These are phyloP conservation scores for Drosophila affinis DNA, from an alignment of 2,888 invertebrate species.

Conservation along the genomic window DNA sequence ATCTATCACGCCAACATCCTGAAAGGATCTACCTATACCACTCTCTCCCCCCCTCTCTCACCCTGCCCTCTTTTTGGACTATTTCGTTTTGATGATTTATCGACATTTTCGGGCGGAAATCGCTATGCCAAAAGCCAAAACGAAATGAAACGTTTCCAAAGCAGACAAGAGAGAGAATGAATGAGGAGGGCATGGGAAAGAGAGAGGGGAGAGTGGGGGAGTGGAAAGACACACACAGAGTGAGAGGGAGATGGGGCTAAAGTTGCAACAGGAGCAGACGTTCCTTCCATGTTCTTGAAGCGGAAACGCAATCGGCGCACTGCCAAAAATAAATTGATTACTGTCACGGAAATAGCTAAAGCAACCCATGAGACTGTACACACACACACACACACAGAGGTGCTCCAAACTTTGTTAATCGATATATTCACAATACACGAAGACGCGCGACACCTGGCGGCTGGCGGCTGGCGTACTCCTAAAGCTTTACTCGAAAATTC, in stretches of 20 bases:
- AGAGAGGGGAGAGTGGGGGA: not conserved
- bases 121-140: constrained; percentile 68
- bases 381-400: constrained; percentile 23
- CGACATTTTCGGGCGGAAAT: constrained; percentile 75
- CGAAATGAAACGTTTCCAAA: constrained; percentile 55
- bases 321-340: constrained; percentile 84
- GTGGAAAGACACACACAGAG: not conserved
- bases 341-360: constrained; percentile 83
- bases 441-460: constrained; percentile 11
- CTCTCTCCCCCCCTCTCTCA: not conserved
- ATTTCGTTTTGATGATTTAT: constrained; percentile 66
- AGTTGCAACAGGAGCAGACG: constrained; percentile 50
- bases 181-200: no score
- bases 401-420: constrained; percentile 66
- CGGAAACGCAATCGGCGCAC: constrained; percentile 79
- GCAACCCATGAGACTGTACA: constrained; percentile 2
- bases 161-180: constrained; percentile 28
- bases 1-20: constrained; percentile 71
- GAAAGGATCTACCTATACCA: constrained; percentile 37
- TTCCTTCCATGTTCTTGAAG: constrained; percentile 51
- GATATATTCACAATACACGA: constrained; percentile 48
- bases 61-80: constrained; percentile 14
- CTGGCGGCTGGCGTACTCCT: constrained; percentile 3
- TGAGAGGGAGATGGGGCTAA: constrained; percentile 17
- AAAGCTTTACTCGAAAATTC: constrained; percentile 1